Evolutionary conservation across 2,113 vertebrate genomes (phyloP).

Genomic region (Euleptes europaea): DNA sequence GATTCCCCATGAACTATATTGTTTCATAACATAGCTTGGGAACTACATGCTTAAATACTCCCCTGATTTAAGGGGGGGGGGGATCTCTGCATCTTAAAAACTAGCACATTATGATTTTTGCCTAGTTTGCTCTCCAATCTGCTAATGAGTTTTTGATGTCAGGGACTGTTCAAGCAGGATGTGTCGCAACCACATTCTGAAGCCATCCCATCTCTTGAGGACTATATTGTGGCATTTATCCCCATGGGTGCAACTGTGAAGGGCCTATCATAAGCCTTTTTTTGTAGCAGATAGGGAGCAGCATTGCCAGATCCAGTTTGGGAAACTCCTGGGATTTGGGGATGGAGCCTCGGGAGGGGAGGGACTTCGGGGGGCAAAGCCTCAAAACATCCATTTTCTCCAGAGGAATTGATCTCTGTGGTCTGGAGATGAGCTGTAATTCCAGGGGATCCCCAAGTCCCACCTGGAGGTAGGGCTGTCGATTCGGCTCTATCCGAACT

Average conservation of each 20-base stretch:
- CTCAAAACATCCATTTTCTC: too few species aligned
- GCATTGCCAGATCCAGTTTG: too few species aligned
- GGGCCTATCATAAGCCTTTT: not conserved
- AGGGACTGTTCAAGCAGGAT: not conserved
- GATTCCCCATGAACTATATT: not conserved
- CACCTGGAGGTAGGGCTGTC: too few species aligned
- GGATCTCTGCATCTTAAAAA: constrained; percentile 24
- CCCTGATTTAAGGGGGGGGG: not conserved
- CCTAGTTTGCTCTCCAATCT: not conserved
- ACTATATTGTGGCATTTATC: too few species aligned
- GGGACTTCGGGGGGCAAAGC: too few species aligned
- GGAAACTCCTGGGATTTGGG: too few species aligned
- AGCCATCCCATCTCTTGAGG: not conserved
- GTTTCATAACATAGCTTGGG: not conserved
- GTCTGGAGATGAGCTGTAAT: too few species aligned
- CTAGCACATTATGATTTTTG: constrained; percentile 7
- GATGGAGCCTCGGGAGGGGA: too few species aligned
- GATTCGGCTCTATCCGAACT: too few species aligned
- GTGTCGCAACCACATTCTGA: not conserved
- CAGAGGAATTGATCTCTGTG: not conserved
- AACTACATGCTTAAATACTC: not conserved
- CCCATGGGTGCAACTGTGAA: not conserved
- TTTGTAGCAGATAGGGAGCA: too few species aligned
- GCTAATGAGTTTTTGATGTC: not conserved
- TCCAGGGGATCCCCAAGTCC: too few species aligned